These are phyloP conservation scores for Erebia aethiops DNA, from an alignment of 2,888 invertebrate species.

Conservation along the genomic window DNA sequence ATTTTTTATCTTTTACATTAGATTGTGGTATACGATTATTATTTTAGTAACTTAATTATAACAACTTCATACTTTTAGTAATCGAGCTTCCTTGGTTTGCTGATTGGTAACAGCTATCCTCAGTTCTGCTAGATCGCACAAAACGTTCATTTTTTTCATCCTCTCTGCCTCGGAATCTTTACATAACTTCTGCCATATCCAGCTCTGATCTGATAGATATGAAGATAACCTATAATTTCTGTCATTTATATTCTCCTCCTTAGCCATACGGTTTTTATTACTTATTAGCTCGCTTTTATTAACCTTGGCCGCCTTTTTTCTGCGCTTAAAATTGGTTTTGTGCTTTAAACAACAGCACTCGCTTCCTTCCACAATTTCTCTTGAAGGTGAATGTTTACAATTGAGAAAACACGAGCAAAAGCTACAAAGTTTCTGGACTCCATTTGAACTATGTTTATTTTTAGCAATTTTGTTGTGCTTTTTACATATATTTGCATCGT, in stretches of 20 bases:
- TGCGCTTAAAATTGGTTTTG: slow-evolving; percentile 55
- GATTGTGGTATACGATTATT: too few species aligned
- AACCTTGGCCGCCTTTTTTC: slow-evolving; percentile 51
- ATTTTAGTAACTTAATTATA: neutral
- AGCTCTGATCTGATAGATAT: slow-evolving; percentile 53
- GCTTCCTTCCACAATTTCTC: neutral
- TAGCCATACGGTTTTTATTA: slow-evolving; percentile 9
- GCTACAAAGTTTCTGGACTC: neutral
- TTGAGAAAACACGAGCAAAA: neutral
- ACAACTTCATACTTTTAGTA: slow-evolving; percentile 21
- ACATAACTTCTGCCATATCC: slow-evolving; percentile 41
- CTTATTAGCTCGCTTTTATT: slow-evolving; percentile 11
- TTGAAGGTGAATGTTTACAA: neutral
- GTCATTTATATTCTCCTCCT: slow-evolving; percentile 44
- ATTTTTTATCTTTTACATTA: neutral
- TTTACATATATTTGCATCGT: neutral
- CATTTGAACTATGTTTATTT: slow-evolving; percentile 3
- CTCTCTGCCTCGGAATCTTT: slow-evolving; percentile 24
- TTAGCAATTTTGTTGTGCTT: neutral
- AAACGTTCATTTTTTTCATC: slow-evolving; percentile 6
- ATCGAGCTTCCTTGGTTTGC: slow-evolving; percentile 11
- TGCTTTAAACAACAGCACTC: neutral
- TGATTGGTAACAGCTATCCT: slow-evolving; percentile 12
- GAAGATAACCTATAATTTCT: slow-evolving; percentile 53
- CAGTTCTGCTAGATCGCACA: slow-evolving; percentile 22